Conservation (phyloP, 2,888 invertebrate species). For the Hydropsyche betteni region DNA sequence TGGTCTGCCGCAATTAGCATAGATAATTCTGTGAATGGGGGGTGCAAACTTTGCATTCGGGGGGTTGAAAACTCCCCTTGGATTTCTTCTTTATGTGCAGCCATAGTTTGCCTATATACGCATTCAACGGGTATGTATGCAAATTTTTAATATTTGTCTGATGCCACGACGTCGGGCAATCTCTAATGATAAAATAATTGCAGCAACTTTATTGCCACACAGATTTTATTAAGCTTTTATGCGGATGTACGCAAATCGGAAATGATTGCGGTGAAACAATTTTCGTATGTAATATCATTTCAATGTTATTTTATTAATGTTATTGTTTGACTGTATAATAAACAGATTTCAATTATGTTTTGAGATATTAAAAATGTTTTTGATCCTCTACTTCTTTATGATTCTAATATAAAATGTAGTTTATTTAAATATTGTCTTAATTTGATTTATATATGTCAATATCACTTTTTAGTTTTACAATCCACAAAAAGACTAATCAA, state of each 20-base stretch:
- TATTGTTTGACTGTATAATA: too few species aligned
- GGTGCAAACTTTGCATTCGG: neutral
- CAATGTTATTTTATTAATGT: too few species aligned
- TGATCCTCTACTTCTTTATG: too few species aligned
- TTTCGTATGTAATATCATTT: too few species aligned
- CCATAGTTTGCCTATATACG: too few species aligned
- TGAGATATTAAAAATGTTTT: too few species aligned
- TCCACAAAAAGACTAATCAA: too few species aligned
- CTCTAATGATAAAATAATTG: constrained; percentile 49
- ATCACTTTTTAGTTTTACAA: too few species aligned
- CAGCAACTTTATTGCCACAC: constrained; percentile 45
- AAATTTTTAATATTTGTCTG: constrained; percentile 44
- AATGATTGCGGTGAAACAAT: neutral
- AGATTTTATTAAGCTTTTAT: constrained; percentile 41
- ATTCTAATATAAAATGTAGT: too few species aligned
- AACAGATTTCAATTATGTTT: too few species aligned
- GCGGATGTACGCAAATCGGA: constrained; percentile 4
- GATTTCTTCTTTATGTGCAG: constrained; percentile 1
- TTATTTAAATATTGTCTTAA: too few species aligned
- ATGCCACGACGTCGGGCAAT: constrained; percentile 39
- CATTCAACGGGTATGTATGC: constrained; percentile 22
- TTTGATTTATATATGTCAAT: too few species aligned
- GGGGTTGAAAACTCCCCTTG: neutral
- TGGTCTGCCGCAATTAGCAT: constrained; percentile 11
- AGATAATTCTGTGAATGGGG: neutral